phyloP scores from a whole-genome alignment of 1,140 invertebrate species.

The Achatina immaculata region DNA sequence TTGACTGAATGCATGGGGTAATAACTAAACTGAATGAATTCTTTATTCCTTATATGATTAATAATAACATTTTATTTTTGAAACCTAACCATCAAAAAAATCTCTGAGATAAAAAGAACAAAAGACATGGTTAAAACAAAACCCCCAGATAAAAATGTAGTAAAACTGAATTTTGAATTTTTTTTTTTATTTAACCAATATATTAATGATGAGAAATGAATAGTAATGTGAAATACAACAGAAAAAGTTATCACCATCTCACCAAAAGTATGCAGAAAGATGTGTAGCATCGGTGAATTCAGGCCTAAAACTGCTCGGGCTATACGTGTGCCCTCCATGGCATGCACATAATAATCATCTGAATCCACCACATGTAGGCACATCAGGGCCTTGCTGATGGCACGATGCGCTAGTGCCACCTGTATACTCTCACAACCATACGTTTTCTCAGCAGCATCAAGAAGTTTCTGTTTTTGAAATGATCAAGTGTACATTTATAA shows the following conservation, averaged over 20 bases:
- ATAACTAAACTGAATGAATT: too few relatives aligned
- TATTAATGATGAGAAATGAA: too few relatives aligned
- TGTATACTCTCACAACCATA: conserved; percentile 63
- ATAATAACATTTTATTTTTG: too few relatives aligned
- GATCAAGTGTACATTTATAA: not conserved
- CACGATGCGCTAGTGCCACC: conserved; percentile 59
- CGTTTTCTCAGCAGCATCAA: conserved; percentile 54
- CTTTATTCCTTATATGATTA: too few relatives aligned
- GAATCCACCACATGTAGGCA: conserved; percentile 57
- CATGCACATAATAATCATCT: conserved; percentile 57
- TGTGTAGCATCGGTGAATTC: conserved; percentile 56
- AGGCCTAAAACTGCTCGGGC: conserved; percentile 54
- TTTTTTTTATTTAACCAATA: too few relatives aligned
- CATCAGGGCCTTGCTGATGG: conserved; percentile 60
- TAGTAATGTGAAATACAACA: too few relatives aligned
- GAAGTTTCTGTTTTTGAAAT: conserved; percentile 47
- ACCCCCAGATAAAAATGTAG: too few relatives aligned
- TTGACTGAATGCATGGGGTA: too few relatives aligned
- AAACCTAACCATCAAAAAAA: too few relatives aligned
- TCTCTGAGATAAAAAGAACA: too few relatives aligned
- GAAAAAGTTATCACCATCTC: conserved; percentile 18
- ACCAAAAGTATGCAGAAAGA: conserved; percentile 66
- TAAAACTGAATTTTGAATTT: too few relatives aligned
- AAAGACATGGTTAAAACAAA: too few relatives aligned
- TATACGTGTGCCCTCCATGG: conserved; percentile 60